These are phyloP conservation scores for Saccopteryx leptura DNA, from an alignment of 2,113 vertebrate species.

Conservation along the genomic window DNA sequence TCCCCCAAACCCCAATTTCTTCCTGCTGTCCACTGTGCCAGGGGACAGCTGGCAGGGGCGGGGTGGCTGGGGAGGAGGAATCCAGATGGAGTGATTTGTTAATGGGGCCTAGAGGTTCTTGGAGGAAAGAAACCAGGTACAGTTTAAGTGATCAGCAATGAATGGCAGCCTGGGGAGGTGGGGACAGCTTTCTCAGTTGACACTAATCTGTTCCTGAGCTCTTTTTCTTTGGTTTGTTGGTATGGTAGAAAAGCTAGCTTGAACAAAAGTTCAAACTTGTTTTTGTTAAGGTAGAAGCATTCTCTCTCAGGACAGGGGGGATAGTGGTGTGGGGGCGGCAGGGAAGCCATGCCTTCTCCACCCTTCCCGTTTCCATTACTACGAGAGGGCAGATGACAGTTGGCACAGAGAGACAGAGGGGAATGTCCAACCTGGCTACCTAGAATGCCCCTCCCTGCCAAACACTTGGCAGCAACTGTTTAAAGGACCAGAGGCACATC, in stretches of 20 bases:
- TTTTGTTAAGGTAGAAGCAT: background rate
- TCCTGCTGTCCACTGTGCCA: background rate
- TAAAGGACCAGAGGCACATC: background rate
- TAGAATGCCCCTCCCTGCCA: too few species aligned
- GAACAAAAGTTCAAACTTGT: background rate
- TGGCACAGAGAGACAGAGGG: background rate
- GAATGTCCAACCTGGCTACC: background rate
- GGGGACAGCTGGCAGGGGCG: background rate
- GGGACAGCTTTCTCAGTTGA: background rate
- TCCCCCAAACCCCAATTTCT: background rate
- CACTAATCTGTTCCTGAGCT: background rate
- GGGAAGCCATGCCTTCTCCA: background rate
- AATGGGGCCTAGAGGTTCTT: too few species aligned
- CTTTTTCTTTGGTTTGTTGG: background rate
- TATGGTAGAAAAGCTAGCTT: background rate
- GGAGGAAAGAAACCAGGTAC: background rate
- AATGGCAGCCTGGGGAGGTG: background rate
- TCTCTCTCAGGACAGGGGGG: background rate
- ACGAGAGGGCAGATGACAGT: background rate
- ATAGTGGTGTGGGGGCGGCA: fast-evolving
- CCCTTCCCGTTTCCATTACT: background rate
- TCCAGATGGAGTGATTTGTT: background rate
- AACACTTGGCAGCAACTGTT: background rate
- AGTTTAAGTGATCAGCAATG: background rate
- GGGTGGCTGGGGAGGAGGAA: background rate